phyloP scores from a whole-genome alignment of 1,140 invertebrate species.

The Zophobas atratus region DNA sequence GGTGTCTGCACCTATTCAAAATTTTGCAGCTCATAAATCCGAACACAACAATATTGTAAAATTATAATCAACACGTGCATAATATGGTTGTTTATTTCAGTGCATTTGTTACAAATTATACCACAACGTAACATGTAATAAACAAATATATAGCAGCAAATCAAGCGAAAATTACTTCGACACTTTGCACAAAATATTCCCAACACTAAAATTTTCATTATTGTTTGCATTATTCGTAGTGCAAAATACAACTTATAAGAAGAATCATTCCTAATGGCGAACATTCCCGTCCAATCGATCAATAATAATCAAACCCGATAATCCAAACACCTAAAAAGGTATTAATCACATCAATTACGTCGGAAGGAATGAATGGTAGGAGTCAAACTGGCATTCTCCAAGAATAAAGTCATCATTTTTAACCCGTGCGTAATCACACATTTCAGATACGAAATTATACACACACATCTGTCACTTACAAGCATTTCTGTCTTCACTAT shows the following conservation, averaged over 20 bases:
- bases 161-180: too few species aligned
- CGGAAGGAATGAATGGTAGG: constrained; percentile 34
- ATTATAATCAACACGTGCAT: too few species aligned
- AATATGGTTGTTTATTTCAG: too few species aligned
- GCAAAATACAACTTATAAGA: neutral
- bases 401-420: constrained; percentile 63
- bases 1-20: too few species aligned
- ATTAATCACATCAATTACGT: constrained; percentile 57
- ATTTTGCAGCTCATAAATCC: too few species aligned
- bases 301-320: constrained; percentile 55
- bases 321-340: constrained; percentile 54
- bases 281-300: constrained; percentile 46
- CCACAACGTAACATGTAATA: too few species aligned
- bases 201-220: too few species aligned
- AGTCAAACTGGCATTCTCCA: constrained; percentile 45
- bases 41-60: too few species aligned
- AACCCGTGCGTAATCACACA: constrained; percentile 59
- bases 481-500: constrained; percentile 63
- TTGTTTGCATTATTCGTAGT: neutral
- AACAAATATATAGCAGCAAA: too few species aligned
- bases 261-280: constrained; percentile 18
- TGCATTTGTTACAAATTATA: too few species aligned
- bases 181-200: too few species aligned
- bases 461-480: constrained; percentile 63
- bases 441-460: constrained; percentile 61